Evolutionary conservation across 2,888 invertebrate species (phyloP).

Genomic region (Apodemia arnacis): DNA sequence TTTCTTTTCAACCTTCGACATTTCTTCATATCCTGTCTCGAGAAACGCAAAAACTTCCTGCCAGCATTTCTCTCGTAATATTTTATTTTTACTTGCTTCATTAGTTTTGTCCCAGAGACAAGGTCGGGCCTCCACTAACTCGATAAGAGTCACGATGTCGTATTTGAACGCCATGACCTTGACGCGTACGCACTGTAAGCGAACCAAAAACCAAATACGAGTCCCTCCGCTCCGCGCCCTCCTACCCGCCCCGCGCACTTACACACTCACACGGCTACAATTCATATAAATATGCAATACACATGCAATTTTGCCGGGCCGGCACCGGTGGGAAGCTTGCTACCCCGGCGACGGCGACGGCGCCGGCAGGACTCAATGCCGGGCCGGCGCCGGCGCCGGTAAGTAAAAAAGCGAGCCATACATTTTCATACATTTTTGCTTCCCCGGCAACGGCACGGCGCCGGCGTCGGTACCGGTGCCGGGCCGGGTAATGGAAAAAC

Average conservation of each 20-base stretch:
- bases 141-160: neutral
- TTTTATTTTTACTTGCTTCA: neutral
- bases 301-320: neutral
- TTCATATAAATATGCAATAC: neutral
- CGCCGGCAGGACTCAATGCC: neutral
- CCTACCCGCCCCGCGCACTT: neutral
- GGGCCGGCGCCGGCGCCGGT: neutral
- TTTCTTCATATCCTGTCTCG: constrained; percentile 25
- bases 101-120: neutral
- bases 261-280: neutral
- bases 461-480: no score
- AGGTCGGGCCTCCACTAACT: neutral
- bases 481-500: no score
- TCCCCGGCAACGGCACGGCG: neutral
- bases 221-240: neutral
- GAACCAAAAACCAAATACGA: no score
- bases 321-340: constrained; percentile 1
- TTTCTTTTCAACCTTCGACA: constrained; percentile 27
- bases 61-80: constrained; percentile 34
- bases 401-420: neutral
- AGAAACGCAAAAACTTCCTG: constrained; percentile 29
- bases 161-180: neutral
- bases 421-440: neutral
- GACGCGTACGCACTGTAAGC: neutral
- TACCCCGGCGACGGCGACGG: neutral